A percentile compares a stretch with the other conserved stretches of the same genome.
Evolutionary conservation across 1,140 invertebrate genomes (phyloP).

Genomic region (Brachionus paranguensis): DNA sequence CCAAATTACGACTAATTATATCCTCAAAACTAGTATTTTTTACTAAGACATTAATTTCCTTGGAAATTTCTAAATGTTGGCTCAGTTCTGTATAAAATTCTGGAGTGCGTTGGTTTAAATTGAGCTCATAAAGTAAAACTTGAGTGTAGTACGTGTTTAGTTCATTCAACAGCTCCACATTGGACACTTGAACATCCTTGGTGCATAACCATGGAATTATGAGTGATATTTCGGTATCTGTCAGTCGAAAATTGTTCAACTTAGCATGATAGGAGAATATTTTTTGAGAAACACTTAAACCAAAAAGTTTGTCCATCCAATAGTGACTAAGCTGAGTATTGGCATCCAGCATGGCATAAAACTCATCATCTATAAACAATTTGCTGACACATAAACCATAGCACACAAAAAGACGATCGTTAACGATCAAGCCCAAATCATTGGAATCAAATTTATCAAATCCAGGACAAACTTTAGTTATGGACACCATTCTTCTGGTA

Average conservation of each 20-base stretch:
- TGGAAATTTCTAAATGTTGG: slow-evolving; percentile 5
- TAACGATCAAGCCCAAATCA: background rate
- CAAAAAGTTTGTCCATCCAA: slow-evolving; percentile 3
- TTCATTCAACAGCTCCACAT: slow-evolving; percentile 25
- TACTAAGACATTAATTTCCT: background rate
- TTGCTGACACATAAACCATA: background rate
- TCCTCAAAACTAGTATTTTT: background rate
- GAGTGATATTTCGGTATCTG: slow-evolving; percentile 5
- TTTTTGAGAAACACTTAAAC: background rate
- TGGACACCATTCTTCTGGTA: background rate
- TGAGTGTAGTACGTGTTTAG: background rate
- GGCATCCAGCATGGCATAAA: background rate
- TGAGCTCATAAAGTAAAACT: slow-evolving; percentile 21
- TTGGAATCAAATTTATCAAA: slow-evolving; percentile 19
- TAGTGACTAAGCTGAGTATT: background rate
- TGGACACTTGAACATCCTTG: background rate
- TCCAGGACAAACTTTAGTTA: background rate
- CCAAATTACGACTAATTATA: background rate
- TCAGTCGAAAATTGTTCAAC: background rate
- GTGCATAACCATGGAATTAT: slow-evolving; percentile 17
- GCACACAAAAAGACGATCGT: background rate
- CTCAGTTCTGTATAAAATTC: background rate
- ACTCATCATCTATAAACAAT: slow-evolving; percentile 16
- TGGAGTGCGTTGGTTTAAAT: background rate
- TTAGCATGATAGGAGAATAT: slow-evolving; percentile 20